Percentiles rank a stretch among this genome's conserved stretches.
These are phyloP conservation scores for Phaetusa simplex DNA, from an alignment of 2,113 vertebrate species.

Conservation along the genomic window DNA sequence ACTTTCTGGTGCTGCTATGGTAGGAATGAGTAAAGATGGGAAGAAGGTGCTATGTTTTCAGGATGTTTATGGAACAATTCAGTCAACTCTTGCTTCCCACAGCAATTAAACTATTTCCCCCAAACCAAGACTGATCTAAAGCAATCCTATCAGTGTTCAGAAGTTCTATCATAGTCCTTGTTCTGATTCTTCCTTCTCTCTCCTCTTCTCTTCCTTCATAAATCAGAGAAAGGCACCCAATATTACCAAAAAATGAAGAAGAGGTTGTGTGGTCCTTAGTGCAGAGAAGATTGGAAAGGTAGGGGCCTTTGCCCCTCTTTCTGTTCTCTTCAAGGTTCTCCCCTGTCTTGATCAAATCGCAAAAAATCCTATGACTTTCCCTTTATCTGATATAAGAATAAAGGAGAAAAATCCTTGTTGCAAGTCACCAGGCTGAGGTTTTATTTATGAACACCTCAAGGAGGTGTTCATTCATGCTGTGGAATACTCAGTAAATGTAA, in stretches of 20 bases:
- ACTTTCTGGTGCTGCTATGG: rapidly evolving
- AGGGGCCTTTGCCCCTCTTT: not conserved
- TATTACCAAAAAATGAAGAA: not conserved
- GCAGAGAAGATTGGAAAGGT: not conserved
- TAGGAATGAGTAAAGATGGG: not conserved
- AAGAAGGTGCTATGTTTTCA: not conserved
- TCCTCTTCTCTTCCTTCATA: not conserved
- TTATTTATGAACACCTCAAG: not conserved
- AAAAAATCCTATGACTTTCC: not conserved
- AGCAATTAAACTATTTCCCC: not conserved
- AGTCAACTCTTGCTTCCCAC: not conserved
- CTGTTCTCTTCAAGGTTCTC: not conserved
- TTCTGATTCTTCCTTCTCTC: not conserved
- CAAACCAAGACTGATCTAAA: not conserved
- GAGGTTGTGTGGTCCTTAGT: not conserved
- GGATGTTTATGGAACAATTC: not conserved
- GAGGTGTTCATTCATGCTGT: not conserved
- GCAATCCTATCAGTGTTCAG: not conserved
- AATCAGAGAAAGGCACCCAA: not conserved
- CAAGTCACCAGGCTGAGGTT: not conserved
- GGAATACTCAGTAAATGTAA: not conserved
- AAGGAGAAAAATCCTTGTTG: not conserved
- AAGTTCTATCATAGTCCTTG: not conserved
- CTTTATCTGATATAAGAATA: not conserved
- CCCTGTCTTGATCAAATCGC: not conserved